Percentiles rank a stretch among this genome's conserved stretches.
Evolutionary conservation across 2,113 vertebrate genomes (phyloP).

Genomic region (Aix galericulata): DNA sequence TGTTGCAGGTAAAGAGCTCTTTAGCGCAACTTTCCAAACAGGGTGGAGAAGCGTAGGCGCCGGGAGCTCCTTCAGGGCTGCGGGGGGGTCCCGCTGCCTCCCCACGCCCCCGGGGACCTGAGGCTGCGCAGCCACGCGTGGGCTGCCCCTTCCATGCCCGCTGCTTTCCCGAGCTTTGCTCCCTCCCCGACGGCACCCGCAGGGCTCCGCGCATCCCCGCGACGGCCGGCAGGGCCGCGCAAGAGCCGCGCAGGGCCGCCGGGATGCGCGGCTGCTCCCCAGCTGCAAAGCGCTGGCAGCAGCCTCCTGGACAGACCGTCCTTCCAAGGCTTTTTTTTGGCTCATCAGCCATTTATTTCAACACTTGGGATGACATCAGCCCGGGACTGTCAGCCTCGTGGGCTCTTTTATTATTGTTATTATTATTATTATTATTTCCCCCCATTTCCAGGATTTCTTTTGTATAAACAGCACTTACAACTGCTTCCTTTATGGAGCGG

Average conservation of each 20-base stretch:
- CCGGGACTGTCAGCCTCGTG: background rate
- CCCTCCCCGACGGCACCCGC: no score
- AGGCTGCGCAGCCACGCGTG: background rate
- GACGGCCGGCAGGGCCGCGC: background rate
- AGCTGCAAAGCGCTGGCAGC: background rate
- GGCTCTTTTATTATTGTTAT: background rate
- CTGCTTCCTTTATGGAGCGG: background rate
- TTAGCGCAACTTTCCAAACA: slow-evolving; percentile 50
- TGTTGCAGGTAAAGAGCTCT: slow-evolving; percentile 74
- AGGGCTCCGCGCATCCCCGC: no score
- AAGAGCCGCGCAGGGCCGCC: background rate
- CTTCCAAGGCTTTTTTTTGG: background rate
- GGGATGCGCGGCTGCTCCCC: background rate
- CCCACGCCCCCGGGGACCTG: background rate
- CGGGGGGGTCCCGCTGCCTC: background rate
- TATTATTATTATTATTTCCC: background rate
- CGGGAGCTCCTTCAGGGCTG: background rate
- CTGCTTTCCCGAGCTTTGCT: background rate
- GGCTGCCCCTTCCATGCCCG: no score
- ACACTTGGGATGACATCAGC: background rate
- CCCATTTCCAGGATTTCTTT: background rate
- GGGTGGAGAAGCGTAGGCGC: background rate
- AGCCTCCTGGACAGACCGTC: background rate
- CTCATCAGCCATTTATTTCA: background rate
- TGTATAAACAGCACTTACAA: background rate